Evolutionary conservation across 2,888 invertebrate species (phyloP).

Genomic region (Nycteola revayana): DNA sequence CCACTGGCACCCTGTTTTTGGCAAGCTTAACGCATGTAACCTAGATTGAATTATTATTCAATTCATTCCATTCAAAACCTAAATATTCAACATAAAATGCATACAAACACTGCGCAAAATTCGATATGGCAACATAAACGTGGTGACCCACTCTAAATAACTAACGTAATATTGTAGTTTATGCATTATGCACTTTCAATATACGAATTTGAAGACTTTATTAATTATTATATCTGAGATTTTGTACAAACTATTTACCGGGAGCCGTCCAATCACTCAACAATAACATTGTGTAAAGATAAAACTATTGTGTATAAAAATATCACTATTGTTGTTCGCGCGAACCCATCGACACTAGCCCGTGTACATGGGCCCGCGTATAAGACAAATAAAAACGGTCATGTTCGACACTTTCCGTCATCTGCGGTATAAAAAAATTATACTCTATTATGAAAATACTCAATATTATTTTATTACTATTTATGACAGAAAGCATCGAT

Average conservation of each 20-base stretch:
- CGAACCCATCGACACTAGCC: slow-evolving; percentile 36
- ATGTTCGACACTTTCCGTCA: slow-evolving; percentile 51
- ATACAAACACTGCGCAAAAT: slow-evolving; percentile 17
- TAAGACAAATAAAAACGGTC: slow-evolving; percentile 65
- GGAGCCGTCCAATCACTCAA: slow-evolving; percentile 79
- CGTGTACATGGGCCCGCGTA: slow-evolving; percentile 43
- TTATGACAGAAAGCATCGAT: slow-evolving; percentile 52
- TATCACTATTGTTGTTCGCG: slow-evolving; percentile 70
- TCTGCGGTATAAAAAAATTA: slow-evolving; percentile 66
- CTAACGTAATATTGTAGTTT: slow-evolving; percentile 31
- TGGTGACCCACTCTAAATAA: slow-evolving; percentile 26
- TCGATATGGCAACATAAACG: slow-evolving; percentile 30
- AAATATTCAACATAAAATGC: slow-evolving; percentile 8
- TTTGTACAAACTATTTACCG: slow-evolving; percentile 76
- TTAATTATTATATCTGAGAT: slow-evolving; percentile 58
- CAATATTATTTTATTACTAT: slow-evolving; percentile 50
- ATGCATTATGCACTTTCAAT: slow-evolving; percentile 30
- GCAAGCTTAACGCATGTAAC: too few relatives aligned
- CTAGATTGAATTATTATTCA: too few relatives aligned
- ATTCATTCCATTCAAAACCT: too few relatives aligned
- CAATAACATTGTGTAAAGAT: slow-evolving; percentile 79
- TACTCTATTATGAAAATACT: slow-evolving; percentile 74
- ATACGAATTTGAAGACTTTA: slow-evolving; percentile 57
- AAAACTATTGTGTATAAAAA: slow-evolving; percentile 81
- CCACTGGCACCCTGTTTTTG: too few relatives aligned